Evolutionary conservation across 1,140 invertebrate genomes (phyloP).

Genomic region (Drosophila orosa): DNA sequence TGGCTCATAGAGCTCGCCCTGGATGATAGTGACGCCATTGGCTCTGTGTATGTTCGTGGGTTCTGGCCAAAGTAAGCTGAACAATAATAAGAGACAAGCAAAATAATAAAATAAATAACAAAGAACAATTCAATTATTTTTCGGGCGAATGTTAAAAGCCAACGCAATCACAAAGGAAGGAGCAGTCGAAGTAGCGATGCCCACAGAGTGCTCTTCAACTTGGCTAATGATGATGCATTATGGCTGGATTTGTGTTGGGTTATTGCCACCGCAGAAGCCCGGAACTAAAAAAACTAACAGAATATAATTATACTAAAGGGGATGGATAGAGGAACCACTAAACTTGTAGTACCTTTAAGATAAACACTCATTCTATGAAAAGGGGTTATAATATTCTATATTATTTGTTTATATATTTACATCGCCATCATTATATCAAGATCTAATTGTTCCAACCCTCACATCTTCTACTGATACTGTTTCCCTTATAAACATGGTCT

Average conservation of each 20-base stretch:
- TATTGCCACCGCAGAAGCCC: neutral
- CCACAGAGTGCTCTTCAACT: slow-evolving; percentile 32
- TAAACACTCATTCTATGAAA: neutral
- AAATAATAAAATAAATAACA: slow-evolving; percentile 83
- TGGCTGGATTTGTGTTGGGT: slow-evolving; percentile 27
- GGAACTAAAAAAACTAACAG: neutral
- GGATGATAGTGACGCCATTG: slow-evolving; percentile 54
- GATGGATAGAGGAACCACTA: neutral
- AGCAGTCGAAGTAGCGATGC: slow-evolving; percentile 6
- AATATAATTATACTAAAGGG: neutral
- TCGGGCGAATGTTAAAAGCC: slow-evolving; percentile 68
- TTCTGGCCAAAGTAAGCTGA: slow-evolving; percentile 57
- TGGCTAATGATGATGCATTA: slow-evolving; percentile 74
- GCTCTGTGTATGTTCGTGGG: slow-evolving; percentile 5
- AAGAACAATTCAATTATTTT: slow-evolving; percentile 81
- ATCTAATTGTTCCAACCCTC: slow-evolving; percentile 1
- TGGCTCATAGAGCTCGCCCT: slow-evolving; percentile 41
- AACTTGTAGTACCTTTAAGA: neutral
- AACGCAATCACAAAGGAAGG: slow-evolving; percentile 50
- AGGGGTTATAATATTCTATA: neutral
- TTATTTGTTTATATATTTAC: slow-evolving; percentile 7
- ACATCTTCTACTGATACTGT: slow-evolving; percentile 15
- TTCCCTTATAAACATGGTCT: slow-evolving; percentile 7
- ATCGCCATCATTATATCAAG: slow-evolving; percentile 4
- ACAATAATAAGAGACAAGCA: slow-evolving; percentile 78